Conservation (phyloP, 2,888 invertebrate genomes). For the Cerceris ruficornis region DNA sequence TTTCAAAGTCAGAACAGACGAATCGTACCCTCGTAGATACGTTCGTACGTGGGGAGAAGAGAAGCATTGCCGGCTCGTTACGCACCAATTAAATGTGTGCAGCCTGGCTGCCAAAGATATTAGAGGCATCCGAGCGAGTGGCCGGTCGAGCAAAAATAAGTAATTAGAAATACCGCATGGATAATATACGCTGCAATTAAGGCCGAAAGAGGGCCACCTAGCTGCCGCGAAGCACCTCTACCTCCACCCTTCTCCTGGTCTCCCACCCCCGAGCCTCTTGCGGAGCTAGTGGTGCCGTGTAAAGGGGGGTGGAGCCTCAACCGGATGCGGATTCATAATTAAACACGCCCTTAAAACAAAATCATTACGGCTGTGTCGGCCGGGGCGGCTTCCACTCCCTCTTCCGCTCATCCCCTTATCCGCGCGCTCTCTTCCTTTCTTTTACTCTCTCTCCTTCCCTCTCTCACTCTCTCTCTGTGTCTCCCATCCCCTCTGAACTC, state of each 20-base stretch:
- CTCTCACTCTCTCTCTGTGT: constrained; percentile 24
- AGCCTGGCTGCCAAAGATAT: constrained; percentile 79
- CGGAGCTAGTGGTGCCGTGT: constrained; percentile 64
- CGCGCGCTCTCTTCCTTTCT: constrained; percentile 15
- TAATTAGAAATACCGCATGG: constrained; percentile 81
- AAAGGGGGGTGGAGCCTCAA: constrained; percentile 80
- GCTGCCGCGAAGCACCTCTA: constrained; percentile 63
- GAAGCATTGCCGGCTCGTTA: constrained; percentile 65
- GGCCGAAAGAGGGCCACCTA: constrained; percentile 79
- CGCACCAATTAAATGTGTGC: constrained; percentile 78
- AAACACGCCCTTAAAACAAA: constrained; percentile 82
- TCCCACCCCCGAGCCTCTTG: constrained; percentile 44
- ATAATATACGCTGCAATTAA: constrained; percentile 81
- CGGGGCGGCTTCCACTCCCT: constrained; percentile 63
- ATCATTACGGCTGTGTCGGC: constrained; percentile 79
- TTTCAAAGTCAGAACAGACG: constrained; percentile 39
- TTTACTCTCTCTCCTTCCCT: constrained; percentile 32
- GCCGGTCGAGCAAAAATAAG: constrained; percentile 76
- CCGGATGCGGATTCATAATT: constrained; percentile 82
- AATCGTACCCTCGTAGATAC: constrained; percentile 16
- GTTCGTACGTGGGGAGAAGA: constrained; percentile 17
- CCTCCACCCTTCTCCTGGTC: constrained; percentile 63
- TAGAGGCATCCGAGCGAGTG: constrained; percentile 75
- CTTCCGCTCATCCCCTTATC: constrained; percentile 50
- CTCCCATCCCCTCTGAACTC: constrained; percentile 24